Evolutionary conservation across 2,888 invertebrate species (phyloP).

Genomic region (Drosophila mayaguana): DNA sequence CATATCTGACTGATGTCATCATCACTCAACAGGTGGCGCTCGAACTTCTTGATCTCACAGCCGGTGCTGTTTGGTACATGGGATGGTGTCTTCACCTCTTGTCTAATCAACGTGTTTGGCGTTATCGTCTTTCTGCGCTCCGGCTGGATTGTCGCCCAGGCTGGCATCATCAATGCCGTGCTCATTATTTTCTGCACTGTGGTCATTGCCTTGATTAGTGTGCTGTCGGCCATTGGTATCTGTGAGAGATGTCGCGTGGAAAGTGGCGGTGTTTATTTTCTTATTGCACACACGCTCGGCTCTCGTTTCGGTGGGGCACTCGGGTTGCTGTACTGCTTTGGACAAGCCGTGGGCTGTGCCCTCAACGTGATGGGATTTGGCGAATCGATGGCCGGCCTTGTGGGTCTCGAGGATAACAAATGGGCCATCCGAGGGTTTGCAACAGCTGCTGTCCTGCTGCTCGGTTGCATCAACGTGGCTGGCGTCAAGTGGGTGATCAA

Average conservation of each 20-base stretch:
- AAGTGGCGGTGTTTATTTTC: constrained; percentile 98
- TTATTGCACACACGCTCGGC: constrained; percentile 96
- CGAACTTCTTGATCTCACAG: constrained; percentile 98
- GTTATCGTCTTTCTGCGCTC: constrained; percentile 98
- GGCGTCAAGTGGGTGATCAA: constrained; percentile 99
- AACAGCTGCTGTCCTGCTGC: constrained; percentile 92
- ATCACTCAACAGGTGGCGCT: constrained; percentile 92
- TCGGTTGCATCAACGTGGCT: constrained; percentile 96
- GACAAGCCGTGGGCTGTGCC: constrained; percentile 98
- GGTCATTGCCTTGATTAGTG: constrained; percentile 95
- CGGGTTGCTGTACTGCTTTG: constrained; percentile 97
- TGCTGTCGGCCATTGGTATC: constrained; percentile 97
- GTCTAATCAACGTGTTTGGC: constrained; percentile 99
- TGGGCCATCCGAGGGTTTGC: constrained; percentile 96
- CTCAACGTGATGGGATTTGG: constrained; percentile 98
- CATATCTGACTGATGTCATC: neutral
- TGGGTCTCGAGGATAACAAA: constrained; percentile 89
- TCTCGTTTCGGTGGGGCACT: constrained; percentile 96
- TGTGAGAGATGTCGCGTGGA: constrained; percentile 97
- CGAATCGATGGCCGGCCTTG: constrained; percentile 95
- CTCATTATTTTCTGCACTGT: constrained; percentile 94
- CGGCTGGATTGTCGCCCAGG: constrained; percentile 98
- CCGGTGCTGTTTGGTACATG: constrained; percentile 97
- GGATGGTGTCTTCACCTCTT: constrained; percentile 99
- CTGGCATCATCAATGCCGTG: constrained; percentile 92